Evolutionary conservation across 2,113 vertebrate genomes (phyloP).

Genomic region (Callithrix jacchus): DNA sequence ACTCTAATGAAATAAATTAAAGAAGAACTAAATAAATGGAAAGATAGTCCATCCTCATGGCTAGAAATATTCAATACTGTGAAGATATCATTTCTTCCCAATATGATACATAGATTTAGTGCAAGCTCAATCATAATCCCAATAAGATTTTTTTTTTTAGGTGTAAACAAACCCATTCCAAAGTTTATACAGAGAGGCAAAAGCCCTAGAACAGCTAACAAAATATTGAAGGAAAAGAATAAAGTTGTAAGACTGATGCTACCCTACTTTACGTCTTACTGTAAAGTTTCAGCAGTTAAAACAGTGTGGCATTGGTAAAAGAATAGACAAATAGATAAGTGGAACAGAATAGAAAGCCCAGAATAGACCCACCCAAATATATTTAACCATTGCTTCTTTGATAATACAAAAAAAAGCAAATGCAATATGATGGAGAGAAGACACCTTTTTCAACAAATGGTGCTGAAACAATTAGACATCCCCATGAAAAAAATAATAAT

Average conservation of each 20-base stretch:
- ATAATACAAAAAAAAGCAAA: not conserved
- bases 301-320: not conserved
- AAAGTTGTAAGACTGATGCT: not conserved
- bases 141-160: not conserved
- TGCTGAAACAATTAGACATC: not conserved
- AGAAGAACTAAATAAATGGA: not conserved
- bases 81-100: not conserved
- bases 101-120: not conserved
- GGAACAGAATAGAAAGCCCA: not conserved
- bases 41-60: not conserved
- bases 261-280: not conserved
- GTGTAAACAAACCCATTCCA: not conserved
- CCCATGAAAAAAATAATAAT: not conserved
- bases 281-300: not conserved
- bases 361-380: not conserved
- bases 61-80: not conserved
- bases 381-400: not conserved
- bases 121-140: not conserved
- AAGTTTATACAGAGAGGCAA: not conserved
- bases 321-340: not conserved
- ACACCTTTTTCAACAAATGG: not conserved
- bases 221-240: not conserved
- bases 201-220: not conserved
- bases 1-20: not conserved
- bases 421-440: not conserved